A percentile compares a stretch with the other conserved stretches of the same genome.
Conservation (phyloP, 2,113 vertebrate genomes). For the Paraplagusia blochii region DNA sequence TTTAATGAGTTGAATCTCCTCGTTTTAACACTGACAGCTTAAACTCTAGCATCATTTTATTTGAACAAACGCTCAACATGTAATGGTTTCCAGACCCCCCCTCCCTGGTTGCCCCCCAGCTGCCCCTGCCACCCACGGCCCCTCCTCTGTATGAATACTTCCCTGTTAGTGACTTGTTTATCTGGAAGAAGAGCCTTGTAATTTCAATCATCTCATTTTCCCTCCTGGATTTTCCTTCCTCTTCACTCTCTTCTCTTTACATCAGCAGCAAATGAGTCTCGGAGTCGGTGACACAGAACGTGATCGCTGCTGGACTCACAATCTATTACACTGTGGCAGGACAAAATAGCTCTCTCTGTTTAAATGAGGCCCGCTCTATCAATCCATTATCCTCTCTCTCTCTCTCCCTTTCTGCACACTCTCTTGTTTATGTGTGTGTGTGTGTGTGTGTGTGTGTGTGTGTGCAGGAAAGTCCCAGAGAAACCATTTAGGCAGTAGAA, state of each 20-base stretch:
- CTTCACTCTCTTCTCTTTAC: slow-evolving; percentile 50
- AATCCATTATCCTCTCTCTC: slow-evolving; percentile 34
- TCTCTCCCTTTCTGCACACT: slow-evolving; percentile 29
- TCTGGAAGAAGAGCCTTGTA: slow-evolving; percentile 44
- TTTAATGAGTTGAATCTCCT: no score
- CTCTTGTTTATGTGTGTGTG: slow-evolving; percentile 14
- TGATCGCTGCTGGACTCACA: slow-evolving; percentile 35
- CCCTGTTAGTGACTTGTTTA: slow-evolving; percentile 42
- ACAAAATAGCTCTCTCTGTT: slow-evolving; percentile 58
- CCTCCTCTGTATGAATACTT: slow-evolving; percentile 40
- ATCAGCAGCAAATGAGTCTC: slow-evolving; percentile 61
- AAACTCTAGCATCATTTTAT: slow-evolving; percentile 49
- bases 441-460: slow-evolving; percentile 24
- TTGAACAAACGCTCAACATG: slow-evolving; percentile 50
- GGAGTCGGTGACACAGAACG: slow-evolving; percentile 33
- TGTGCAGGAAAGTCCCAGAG: slow-evolving; percentile 65
- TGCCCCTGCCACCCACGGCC: slow-evolving; percentile 42
- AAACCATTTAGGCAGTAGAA: slow-evolving; percentile 74
- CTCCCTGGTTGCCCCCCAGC: slow-evolving; percentile 44
- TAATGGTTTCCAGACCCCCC: slow-evolving; percentile 45
- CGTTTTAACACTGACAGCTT: no score
- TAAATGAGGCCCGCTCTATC: slow-evolving; percentile 57
- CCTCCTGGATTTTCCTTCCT: slow-evolving; percentile 6
- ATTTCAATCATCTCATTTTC: slow-evolving; percentile 66
- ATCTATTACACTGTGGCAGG: slow-evolving; percentile 42